Base-by-base conservation (phyloP, 1,140 invertebrate species). In the Cherax quadricarinatus region DNA sequence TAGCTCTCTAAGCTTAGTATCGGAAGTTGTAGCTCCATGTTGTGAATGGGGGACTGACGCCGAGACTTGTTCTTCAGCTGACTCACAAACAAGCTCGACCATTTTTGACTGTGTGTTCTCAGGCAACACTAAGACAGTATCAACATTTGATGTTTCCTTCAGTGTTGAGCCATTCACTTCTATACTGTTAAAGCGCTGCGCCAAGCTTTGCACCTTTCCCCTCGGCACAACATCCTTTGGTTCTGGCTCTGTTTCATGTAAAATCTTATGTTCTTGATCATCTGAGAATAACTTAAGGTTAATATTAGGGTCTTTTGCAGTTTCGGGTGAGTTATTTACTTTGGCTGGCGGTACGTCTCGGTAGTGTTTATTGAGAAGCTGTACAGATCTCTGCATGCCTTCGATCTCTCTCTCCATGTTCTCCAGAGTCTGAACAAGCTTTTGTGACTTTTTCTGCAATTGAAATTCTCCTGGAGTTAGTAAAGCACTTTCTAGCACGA, bases 371-470 rank as follows among this genome's bases (percentile, higher is more conserved):
- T 86, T 91, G 10, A 91, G 75, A 66, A 83, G 89, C n/a, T 51
- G 10, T 10, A 86, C 89, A 60, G 83, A 86, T 24, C n/a, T 51
- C 51, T 91, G 89, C 83, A 91, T 62, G 30, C 86, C 89, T 62
- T 86, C 79, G 30, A 91, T 91, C 21, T 86, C 83, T 91, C 24
- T 86, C 30, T 86, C 89, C 89, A 91, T 91, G 60, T 66, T 91
- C 51, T 62, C 83, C 73, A 91, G 70, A 2, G 89, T 57, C 9
- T 21, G 41, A 2, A 86, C 83, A 4, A 91, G 89, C 30, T 91
- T 86, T 12, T 84, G 57, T 16, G 81, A 80, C 41, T 91, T 85
- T 49, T 86, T 91, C 53, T 86, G 66, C n/a, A 86, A 57, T 21
- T 86, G 30, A 48, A 49, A 75, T 91, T 91, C 83, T 24, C 70